Percentiles rank a stretch among this genome's conserved stretches.
Evolutionary conservation across 2,797 vertebrate genomes (phyloP).

Genomic region (Gambusia yucatana): DNA sequence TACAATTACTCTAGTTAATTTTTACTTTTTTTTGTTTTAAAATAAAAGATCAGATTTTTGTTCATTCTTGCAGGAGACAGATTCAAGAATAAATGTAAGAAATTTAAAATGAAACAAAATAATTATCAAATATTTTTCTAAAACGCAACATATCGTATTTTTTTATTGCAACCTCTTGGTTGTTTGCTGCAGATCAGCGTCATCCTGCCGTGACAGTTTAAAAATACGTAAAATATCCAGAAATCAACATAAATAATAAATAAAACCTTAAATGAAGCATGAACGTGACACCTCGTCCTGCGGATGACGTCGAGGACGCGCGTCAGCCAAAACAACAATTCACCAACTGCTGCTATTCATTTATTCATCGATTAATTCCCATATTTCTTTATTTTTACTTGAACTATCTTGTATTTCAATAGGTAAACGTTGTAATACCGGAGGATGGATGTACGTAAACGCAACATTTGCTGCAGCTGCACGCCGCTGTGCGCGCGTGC

Average conservation of each 20-base stretch:
- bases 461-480: slow-evolving; percentile 48
- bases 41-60: not conserved
- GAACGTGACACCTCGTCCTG: slow-evolving; percentile 4
- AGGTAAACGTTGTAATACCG: not conserved
- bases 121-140: too few relatives aligned
- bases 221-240: not conserved
- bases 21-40: not conserved
- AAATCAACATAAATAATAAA: not conserved
- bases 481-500: slow-evolving; percentile 42
- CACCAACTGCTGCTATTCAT: not conserved
- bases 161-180: slow-evolving; percentile 22
- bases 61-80: not conserved
- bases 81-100: not conserved
- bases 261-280: not conserved
- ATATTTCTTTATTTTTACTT: not conserved
- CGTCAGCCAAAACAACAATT: slow-evolving; percentile 26
- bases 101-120: not conserved
- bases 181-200: not conserved
- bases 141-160: too few relatives aligned
- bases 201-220: not conserved
- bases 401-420: not conserved
- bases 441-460: slow-evolving; percentile 34
- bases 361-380: not conserved
- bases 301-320: slow-evolving; percentile 30
- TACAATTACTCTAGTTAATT: not conserved